Evolutionary conservation across 2,113 vertebrate genomes (phyloP).

Genomic region (Sphaerodactylus townsendi): DNA sequence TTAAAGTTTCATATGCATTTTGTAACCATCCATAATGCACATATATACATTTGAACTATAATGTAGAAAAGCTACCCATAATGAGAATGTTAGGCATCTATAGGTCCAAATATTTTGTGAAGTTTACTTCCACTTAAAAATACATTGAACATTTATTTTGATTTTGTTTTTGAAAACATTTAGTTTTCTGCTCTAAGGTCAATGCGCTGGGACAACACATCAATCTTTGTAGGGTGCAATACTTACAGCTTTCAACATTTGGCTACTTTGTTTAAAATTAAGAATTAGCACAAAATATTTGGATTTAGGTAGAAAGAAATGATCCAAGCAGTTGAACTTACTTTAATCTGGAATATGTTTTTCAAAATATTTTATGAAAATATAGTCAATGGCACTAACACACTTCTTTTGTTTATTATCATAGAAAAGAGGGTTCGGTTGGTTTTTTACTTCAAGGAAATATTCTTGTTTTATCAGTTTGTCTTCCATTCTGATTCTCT

Average conservation of each 20-base stretch:
- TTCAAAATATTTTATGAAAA: conserved; percentile 22
- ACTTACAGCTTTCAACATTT: neutral
- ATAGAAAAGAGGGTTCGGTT: neutral
- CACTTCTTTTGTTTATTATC: conserved; percentile 30
- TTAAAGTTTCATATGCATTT: neutral
- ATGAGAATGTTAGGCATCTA: neutral
- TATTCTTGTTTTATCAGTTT: conserved; percentile 9
- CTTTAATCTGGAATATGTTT: neutral
- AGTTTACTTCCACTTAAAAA: neutral
- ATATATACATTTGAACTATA: neutral
- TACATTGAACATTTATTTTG: neutral
- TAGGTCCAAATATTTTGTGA: conserved; percentile 23
- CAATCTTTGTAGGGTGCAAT: neutral
- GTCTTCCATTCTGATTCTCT: neutral
- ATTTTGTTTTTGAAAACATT: neutral
- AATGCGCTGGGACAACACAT: neutral
- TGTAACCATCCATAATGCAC: neutral
- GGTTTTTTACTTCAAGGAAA: conserved; percentile 12
- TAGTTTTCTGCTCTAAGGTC: neutral
- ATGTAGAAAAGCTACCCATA: neutral
- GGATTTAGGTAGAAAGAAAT: neutral
- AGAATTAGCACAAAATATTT: neutral
- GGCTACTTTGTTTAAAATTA: neutral
- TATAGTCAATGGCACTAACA: neutral
- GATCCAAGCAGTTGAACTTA: neutral